Conservation (phyloP, 1,140 invertebrate species). For the Eufriesea mexicana region DNA sequence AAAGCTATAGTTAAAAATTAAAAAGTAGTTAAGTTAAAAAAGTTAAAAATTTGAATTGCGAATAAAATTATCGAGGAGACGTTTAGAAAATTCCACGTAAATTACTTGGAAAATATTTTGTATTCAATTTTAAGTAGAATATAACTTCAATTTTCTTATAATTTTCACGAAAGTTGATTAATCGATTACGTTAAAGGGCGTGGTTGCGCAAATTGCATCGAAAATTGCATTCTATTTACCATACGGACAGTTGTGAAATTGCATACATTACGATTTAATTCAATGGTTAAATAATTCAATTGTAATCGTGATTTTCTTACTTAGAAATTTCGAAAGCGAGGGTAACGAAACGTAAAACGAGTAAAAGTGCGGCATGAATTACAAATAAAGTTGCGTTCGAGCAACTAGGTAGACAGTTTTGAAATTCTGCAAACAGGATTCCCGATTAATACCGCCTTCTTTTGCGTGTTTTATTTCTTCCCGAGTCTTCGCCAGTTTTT, state of each 20-base stretch:
- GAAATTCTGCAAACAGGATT: neutral
- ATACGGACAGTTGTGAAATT: neutral
- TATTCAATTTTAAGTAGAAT: too few relatives aligned
- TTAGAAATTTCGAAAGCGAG: conserved; percentile 19
- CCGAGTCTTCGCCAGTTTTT: neutral
- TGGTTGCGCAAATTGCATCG: too few relatives aligned
- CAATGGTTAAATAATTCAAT: conserved; percentile 7
- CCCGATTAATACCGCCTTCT: too few relatives aligned
- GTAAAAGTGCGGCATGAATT: conserved; percentile 15
- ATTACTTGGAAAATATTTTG: too few relatives aligned
- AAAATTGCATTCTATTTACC: neutral
- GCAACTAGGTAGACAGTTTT: neutral
- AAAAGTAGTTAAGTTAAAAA: too few relatives aligned
- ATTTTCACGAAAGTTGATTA: too few relatives aligned
- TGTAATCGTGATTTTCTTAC: conserved; percentile 2
- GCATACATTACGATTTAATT: neutral
- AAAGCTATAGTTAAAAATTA: too few relatives aligned
- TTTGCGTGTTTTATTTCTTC: neutral
- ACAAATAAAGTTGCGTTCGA: neutral
- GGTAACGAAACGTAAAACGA: conserved; percentile 34
- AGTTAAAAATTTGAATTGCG: too few relatives aligned
- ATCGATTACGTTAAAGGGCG: too few relatives aligned
- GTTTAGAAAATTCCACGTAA: too few relatives aligned
- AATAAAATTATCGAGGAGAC: too few relatives aligned
- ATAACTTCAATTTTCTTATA: too few relatives aligned